Evolutionary conservation across 1,140 invertebrate species (phyloP).

Genomic region (Ericerus pela): DNA sequence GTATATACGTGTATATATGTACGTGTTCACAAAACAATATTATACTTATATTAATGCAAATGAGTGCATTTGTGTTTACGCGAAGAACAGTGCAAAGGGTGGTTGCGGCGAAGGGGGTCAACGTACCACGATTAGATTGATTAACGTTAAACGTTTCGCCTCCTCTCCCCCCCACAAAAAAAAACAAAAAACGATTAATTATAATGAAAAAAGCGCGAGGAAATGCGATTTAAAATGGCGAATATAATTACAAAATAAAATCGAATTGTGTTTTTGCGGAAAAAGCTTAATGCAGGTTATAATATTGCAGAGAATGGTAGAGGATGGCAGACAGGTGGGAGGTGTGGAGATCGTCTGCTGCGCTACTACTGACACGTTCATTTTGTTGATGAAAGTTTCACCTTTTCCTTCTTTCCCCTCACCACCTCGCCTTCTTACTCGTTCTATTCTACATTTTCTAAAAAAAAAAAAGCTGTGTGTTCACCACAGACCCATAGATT

Average conservation of each 20-base stretch:
- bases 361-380: not conserved
- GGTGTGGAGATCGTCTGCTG: not conserved
- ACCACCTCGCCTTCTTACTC: too few relatives aligned
- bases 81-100: too few relatives aligned
- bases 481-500: not conserved
- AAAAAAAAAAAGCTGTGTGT: not conserved
- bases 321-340: not conserved
- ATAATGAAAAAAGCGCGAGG: not conserved
- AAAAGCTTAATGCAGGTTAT: too few relatives aligned
- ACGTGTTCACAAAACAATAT: too few relatives aligned
- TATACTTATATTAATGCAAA: too few relatives aligned
- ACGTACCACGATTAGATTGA: conserved; percentile 6
- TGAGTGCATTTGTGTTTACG: too few relatives aligned
- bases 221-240: not conserved
- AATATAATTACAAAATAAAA: conserved; percentile 12
- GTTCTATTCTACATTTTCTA: too few relatives aligned
- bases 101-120: too few relatives aligned
- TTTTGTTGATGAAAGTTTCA: conserved; percentile 7
- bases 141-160: conserved; percentile 10
- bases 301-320: too few relatives aligned
- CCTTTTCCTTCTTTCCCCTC: not conserved
- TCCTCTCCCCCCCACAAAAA: too few relatives aligned
- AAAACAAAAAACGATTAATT: conserved; percentile 7
- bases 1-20: too few relatives aligned
- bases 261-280: conserved; percentile 6